These are phyloP conservation scores for Leptinotarsa texana DNA, from an alignment of 1,140 invertebrate genomes.

Conservation along the genomic window DNA sequence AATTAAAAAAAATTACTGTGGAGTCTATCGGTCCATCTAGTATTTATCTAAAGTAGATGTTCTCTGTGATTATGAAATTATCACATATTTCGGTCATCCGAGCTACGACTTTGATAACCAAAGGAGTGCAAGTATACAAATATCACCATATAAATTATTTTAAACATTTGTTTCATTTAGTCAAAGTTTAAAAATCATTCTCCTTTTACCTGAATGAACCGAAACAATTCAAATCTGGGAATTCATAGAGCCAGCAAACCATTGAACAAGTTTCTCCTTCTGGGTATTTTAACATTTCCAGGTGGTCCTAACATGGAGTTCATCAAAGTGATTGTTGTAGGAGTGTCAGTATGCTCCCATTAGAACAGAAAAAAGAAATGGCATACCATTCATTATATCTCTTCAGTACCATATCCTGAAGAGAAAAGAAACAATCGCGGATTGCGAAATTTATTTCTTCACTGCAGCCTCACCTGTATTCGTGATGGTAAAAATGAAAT, in stretches of 20 bases:
- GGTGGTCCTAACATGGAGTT: slow-evolving; percentile 1
- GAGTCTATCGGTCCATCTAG: too few relatives aligned
- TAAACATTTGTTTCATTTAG: too few relatives aligned
- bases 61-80: too few relatives aligned
- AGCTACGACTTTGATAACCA: too few relatives aligned
- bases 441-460: slow-evolving; percentile 6
- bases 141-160: too few relatives aligned
- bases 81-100: too few relatives aligned
- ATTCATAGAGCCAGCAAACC: neutral
- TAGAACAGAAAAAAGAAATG: neutral
- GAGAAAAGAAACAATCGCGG: neutral
- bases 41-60: too few relatives aligned
- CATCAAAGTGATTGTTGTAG: neutral
- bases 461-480: neutral
- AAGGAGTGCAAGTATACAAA: too few relatives aligned
- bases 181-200: too few relatives aligned
- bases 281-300: neutral
- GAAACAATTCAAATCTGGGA: too few relatives aligned
- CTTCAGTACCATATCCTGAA: neutral
- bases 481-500: neutral
- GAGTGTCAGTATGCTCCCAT: neutral
- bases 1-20: too few relatives aligned
- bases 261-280: neutral
- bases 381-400: neutral
- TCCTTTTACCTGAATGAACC: too few relatives aligned